phyloP scores from a whole-genome alignment of 2,113 vertebrate species.

The Eubucco bourcierii region DNA sequence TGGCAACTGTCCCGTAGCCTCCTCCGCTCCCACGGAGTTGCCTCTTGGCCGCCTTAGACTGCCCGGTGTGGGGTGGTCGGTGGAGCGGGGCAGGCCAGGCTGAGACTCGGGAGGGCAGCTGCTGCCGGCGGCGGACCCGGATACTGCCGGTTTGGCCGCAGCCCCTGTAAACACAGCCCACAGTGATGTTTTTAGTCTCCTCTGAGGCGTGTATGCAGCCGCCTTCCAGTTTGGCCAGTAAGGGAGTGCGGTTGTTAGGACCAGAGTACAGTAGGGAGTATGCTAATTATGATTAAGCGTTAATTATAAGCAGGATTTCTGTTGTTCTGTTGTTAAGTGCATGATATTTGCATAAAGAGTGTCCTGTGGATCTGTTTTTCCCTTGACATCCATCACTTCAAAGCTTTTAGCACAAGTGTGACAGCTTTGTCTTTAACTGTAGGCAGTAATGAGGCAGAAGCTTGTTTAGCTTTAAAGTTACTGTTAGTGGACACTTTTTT shows the following conservation, averaged over 20 bases:
- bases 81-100: background rate
- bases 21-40: too few relatives aligned
- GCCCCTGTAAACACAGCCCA: background rate
- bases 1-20: background rate
- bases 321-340: background rate
- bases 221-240: background rate
- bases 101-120: background rate
- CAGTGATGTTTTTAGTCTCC: background rate
- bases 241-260: background rate
- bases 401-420: background rate
- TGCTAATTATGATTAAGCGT: background rate
- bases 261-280: background rate
- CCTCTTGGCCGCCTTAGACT: background rate
- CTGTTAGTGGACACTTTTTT: background rate
- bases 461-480: rapidly evolving
- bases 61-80: background rate
- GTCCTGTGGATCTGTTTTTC: conserved; percentile 19
- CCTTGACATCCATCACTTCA: rapidly evolving
- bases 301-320: background rate
- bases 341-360: background rate
- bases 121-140: background rate
- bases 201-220: background rate
- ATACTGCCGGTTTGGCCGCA: background rate
- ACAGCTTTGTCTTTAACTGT: background rate
- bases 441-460: rapidly evolving